phyloP scores from a whole-genome alignment of 2,797 vertebrate genomes.

The Chromobotia macracanthus region DNA sequence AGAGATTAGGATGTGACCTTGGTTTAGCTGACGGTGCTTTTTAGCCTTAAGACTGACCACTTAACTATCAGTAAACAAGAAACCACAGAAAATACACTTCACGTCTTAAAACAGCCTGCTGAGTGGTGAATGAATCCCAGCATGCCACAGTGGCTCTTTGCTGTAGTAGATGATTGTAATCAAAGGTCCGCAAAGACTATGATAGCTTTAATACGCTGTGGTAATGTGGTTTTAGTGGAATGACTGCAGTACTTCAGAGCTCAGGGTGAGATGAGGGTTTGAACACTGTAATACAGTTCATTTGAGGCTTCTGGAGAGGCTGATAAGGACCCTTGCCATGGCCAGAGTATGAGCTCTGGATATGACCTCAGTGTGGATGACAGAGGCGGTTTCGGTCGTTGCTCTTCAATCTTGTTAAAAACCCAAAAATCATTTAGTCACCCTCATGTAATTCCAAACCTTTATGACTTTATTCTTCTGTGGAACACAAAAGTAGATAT shows the following conservation, averaged over 20 bases:
- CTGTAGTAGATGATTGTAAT: slow-evolving; percentile 24
- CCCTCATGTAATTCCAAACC: too few relatives aligned
- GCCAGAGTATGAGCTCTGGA: slow-evolving; percentile 4
- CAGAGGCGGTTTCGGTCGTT: not conserved
- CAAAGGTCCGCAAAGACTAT: slow-evolving; percentile 10
- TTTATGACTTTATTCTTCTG: too few relatives aligned
- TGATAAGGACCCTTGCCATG: slow-evolving; percentile 17
- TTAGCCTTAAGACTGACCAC: slow-evolving; percentile 39
- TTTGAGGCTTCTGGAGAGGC: slow-evolving; percentile 20
- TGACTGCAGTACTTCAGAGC: not conserved
- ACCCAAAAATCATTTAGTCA: too few relatives aligned
- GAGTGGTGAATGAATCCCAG: not conserved
- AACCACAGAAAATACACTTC: slow-evolving; percentile 28
- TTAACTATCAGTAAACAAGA: slow-evolving; percentile 40
- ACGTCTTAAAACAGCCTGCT: not conserved
- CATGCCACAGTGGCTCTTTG: not conserved
- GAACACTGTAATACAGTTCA: not conserved
- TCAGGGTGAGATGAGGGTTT: slow-evolving; percentile 1
- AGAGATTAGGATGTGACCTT: slow-evolving; percentile 23
- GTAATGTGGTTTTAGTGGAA: slow-evolving; percentile 26
- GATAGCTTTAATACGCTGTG: slow-evolving; percentile 25
- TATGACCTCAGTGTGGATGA: not conserved
- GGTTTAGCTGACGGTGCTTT: slow-evolving; percentile 31
- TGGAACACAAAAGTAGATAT: too few relatives aligned
- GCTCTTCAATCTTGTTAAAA: too few relatives aligned